Percentiles rank a stretch among this genome's conserved stretches.
These are phyloP conservation scores for Bovichtus diacanthus DNA, from an alignment of 2,797 vertebrate species.

Conservation along the genomic window DNA sequence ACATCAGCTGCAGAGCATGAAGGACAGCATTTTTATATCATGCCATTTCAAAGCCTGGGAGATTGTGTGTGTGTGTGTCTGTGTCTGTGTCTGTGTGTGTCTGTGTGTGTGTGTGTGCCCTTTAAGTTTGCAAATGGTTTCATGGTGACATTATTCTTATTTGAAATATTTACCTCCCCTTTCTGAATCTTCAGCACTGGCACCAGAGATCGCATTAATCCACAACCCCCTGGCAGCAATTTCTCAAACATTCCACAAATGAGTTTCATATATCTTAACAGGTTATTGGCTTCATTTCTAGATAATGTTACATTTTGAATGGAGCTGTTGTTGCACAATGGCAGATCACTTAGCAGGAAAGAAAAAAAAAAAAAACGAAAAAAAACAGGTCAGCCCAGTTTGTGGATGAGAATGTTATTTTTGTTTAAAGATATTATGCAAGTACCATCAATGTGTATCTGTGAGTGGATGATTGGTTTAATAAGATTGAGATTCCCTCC, in stretches of 20 bases:
- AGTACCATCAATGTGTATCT: slow-evolving; percentile 65
- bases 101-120: slow-evolving; percentile 34
- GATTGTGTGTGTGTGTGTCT: slow-evolving; percentile 29
- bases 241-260: slow-evolving; percentile 77
- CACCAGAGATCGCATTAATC: slow-evolving; percentile 69
- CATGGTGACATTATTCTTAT: slow-evolving; percentile 71
- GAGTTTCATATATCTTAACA: slow-evolving; percentile 74
- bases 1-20: slow-evolving; percentile 74
- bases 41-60: slow-evolving; percentile 68
- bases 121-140: slow-evolving; percentile 79
- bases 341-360: slow-evolving; percentile 63
- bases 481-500: slow-evolving; percentile 62
- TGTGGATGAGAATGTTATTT: slow-evolving; percentile 56
- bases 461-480: slow-evolving; percentile 62
- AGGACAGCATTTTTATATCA: slow-evolving; percentile 76
- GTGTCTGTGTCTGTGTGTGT: slow-evolving; percentile 14
- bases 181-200: slow-evolving; percentile 58
- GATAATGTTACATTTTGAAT: slow-evolving; percentile 71
- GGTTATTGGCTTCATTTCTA: slow-evolving; percentile 77
- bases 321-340: slow-evolving; percentile 51
- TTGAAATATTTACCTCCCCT: slow-evolving; percentile 77
- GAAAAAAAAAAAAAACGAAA: slow-evolving; percentile 40
- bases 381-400: slow-evolving; percentile 19
- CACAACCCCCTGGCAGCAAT: slow-evolving; percentile 68
- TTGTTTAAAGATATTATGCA: slow-evolving; percentile 73